These are phyloP conservation scores for Mesoclemmys tuberculata DNA, from an alignment of 2,113 vertebrate species.

Conservation along the genomic window DNA sequence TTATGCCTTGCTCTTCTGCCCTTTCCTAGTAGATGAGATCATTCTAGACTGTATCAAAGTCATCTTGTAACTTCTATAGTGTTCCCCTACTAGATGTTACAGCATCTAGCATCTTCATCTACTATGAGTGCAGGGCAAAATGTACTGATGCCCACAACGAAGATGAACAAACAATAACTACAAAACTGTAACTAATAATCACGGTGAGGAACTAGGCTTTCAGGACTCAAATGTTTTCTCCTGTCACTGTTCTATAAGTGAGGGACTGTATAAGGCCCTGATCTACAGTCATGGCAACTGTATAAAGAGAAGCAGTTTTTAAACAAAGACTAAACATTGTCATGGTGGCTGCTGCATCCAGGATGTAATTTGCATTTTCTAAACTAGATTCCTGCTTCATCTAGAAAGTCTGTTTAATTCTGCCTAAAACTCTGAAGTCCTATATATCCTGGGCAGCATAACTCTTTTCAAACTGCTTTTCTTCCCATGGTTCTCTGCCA, in stretches of 20 bases:
- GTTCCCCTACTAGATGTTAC: neutral
- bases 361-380: neutral
- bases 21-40: neutral
- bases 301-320: slow-evolving; percentile 18
- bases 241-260: neutral
- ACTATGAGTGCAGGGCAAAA: neutral
- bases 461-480: neutral
- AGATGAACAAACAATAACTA: neutral
- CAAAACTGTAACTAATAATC: neutral
- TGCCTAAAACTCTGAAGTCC: neutral
- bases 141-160: neutral
- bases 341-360: neutral
- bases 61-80: neutral
- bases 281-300: neutral
- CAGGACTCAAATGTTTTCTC: neutral
- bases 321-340: neutral
- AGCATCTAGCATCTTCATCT: neutral
- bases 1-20: neutral
- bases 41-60: neutral
- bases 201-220: neutral
- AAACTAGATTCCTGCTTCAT: neutral
- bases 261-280: neutral
- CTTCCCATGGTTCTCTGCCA: neutral
- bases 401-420: neutral
- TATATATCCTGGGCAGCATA: neutral